Evolutionary conservation across 2,113 vertebrate genomes (phyloP).

Genomic region (Mixornis gularis): DNA sequence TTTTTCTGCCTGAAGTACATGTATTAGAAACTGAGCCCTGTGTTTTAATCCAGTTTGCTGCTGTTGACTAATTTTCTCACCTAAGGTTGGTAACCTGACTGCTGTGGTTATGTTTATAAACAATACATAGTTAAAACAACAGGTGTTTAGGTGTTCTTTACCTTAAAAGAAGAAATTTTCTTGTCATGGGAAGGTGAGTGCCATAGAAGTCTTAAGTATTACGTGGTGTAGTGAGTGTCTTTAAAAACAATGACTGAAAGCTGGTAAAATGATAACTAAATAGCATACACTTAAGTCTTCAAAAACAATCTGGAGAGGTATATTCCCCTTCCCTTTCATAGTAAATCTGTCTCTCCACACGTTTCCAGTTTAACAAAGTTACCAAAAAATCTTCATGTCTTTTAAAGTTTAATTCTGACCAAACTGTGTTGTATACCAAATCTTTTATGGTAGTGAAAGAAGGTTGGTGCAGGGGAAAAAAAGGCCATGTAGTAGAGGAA

Average conservation of each 20-base stretch:
- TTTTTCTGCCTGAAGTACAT: neutral
- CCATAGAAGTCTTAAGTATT: neutral
- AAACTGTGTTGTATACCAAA: neutral
- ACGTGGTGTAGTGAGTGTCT: neutral
- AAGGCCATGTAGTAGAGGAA: neutral
- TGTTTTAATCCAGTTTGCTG: neutral
- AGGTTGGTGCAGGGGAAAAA: neutral
- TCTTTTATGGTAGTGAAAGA: neutral
- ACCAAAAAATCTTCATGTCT: neutral
- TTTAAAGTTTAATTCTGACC: neutral
- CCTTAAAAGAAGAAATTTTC: neutral
- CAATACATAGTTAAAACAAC: neutral
- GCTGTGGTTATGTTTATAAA: rapidly evolving
- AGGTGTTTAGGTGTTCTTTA: neutral
- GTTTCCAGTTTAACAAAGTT: neutral
- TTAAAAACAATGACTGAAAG: neutral
- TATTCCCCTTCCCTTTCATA: neutral
- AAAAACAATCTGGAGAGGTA: neutral
- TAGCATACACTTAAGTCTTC: neutral
- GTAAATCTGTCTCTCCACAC: neutral
- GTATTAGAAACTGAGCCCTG: neutral
- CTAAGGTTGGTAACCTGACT: neutral
- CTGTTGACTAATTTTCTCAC: neutral
- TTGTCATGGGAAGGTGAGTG: neutral
- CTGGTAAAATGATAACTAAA: neutral